A percentile compares a stretch with the other conserved stretches of the same genome.
Evolutionary conservation across 2,888 invertebrate genomes (phyloP).

Genomic region (Drosophila cracens): DNA sequence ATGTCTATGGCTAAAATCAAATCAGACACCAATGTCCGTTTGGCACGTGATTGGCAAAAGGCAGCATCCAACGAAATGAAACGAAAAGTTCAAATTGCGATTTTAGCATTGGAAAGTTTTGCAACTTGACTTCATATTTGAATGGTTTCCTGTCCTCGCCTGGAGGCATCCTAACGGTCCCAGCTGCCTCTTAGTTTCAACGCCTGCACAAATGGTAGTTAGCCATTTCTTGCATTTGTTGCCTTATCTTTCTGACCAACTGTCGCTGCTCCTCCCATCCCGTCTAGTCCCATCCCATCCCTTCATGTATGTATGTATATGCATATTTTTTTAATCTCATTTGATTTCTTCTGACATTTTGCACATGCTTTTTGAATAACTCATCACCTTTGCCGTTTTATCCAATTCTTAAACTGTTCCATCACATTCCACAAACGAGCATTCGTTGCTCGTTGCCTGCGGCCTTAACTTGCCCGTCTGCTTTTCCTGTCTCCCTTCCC

Average conservation of each 20-base stretch:
- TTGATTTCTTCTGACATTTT: slow-evolving; percentile 75
- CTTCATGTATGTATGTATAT: not conserved
- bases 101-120: slow-evolving; percentile 46
- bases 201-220: slow-evolving; percentile 15
- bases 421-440: slow-evolving; percentile 49
- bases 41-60: slow-evolving; percentile 49
- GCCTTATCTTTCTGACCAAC: slow-evolving; percentile 8
- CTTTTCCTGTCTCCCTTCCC: slow-evolving; percentile 12
- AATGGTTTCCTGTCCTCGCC: slow-evolving; percentile 44
- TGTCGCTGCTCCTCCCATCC: slow-evolving; percentile 1
- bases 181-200: slow-evolving; percentile 43
- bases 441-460: slow-evolving; percentile 44
- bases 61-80: slow-evolving; percentile 29
- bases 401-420: slow-evolving; percentile 56
- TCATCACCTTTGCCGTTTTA: slow-evolving; percentile 65
- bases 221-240: slow-evolving; percentile 18
- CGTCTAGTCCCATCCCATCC: fast-evolving
- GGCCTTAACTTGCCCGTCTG: slow-evolving; percentile 56
- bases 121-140: slow-evolving; percentile 38
- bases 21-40: slow-evolving; percentile 67
- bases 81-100: slow-evolving; percentile 67
- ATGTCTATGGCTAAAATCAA: slow-evolving; percentile 56
- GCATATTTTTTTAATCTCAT: slow-evolving; percentile 61
- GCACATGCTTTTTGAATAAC: slow-evolving; percentile 76
- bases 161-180: slow-evolving; percentile 31